Evolutionary conservation across 2,113 vertebrate species (phyloP), one percentile per base, ranked within the genome.

Genomic region (Hemichromis elongatus): DNA sequence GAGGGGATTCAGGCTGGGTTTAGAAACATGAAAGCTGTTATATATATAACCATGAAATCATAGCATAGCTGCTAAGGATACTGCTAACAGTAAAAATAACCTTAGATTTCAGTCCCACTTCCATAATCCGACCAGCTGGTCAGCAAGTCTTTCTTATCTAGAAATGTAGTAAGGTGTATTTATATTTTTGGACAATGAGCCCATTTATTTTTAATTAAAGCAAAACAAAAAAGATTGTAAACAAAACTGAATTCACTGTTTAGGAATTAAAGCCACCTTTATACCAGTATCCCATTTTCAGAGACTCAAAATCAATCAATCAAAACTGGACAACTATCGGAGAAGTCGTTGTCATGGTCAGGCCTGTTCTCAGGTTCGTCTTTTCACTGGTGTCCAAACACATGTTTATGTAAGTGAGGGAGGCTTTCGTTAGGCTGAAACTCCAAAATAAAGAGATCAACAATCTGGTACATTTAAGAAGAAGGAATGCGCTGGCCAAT

Each of bases 1-100:
- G 66, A 52, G 40, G 28, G 80, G 86, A 89, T 90, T 89, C 77
- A 47, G 42, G 63, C 57, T 81, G 79, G 79, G 85, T 91, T 92
- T 86, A 80, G 57, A 80, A 83, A 86, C 70, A 86, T 86, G 83
- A 85, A 90, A 88, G 84, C 42, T 79, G 45, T 56, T 45, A 50
- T 56, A 52, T 56, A 52, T 77, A 81, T 83, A 81, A 28, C 33
- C 82, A 55, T 88, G 52, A 85, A 88, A 87, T 89, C 26, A 19
- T 14, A 8, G 54, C 40, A 83, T 53, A 50, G 84, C 79, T 57
- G 52, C 19, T 73, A 54, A 59, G 35, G 18, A 70, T 45, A 79
- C n/a, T 45, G 54, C 35, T 57, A 79, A 42, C 24, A 57, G n/a
- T 54, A 54, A 24, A 56, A 79, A 79, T 26, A 59, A 16, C 40